Evolutionary conservation across 2,888 invertebrate species (phyloP).

Genomic region (Heteropelma amictum): DNA sequence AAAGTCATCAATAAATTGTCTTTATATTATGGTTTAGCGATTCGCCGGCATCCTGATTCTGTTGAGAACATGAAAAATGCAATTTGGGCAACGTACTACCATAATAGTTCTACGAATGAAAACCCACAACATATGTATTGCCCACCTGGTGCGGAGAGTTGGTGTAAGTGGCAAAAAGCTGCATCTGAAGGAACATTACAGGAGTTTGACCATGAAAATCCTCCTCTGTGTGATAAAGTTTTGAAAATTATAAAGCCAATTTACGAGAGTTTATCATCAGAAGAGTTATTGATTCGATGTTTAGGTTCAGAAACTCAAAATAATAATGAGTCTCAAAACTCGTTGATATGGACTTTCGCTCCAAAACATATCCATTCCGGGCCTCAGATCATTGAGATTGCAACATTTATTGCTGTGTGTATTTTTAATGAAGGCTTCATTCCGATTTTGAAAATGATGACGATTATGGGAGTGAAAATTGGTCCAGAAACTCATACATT

Average conservation of each 20-base stretch:
- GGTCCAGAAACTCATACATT: neutral
- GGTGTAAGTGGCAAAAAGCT: slow-evolving; percentile 42
- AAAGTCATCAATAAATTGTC: slow-evolving; percentile 19
- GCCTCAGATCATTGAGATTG: neutral
- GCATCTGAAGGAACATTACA: neutral
- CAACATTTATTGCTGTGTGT: neutral
- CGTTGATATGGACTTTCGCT: neutral
- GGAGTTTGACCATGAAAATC: neutral
- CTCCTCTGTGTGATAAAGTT: neutral
- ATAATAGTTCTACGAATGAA: slow-evolving; percentile 29
- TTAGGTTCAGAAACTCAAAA: neutral
- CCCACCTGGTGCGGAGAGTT: slow-evolving; percentile 32
- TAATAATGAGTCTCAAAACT: neutral
- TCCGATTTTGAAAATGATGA: neutral
- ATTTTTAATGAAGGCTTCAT: neutral
- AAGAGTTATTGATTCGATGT: neutral
- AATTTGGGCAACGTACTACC: slow-evolving; percentile 36
- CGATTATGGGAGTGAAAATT: neutral
- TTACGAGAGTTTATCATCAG: neutral
- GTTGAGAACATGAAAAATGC: slow-evolving; percentile 31
- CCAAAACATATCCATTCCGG: neutral
- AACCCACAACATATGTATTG: slow-evolving; percentile 45
- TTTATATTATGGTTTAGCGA: slow-evolving; percentile 1
- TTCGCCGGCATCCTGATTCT: slow-evolving; percentile 27
- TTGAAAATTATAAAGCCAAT: neutral